Base-by-base conservation (phyloP, 2,113 vertebrate genomes). In the Protobothrops flavoviridis region DNA sequence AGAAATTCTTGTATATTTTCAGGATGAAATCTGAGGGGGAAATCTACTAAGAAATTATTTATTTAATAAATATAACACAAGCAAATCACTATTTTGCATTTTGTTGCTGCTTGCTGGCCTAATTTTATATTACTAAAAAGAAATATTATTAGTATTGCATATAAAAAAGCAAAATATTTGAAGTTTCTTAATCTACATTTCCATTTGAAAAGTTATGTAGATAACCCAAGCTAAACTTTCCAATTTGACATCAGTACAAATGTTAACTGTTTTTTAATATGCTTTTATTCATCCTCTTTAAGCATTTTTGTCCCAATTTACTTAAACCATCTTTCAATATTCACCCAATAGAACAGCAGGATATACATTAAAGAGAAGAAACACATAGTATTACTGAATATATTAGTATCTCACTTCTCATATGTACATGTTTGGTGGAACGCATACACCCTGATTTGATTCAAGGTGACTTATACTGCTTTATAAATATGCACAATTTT, bases 1-100 rank as follows among this genome's bases (percentile, higher is more conserved):
- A 99, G 97, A 97, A 99, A 99, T 95, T 99, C 99, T 95, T 99
- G 98, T 90, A 99, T 97, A 96, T 99, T 98, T 94, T 99, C 99
- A 94, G 99, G 99, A 97, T 99, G 99, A 97, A 99, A 99, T 95
- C 99, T 99, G 97, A 7, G 11, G 94, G 87, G 93, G n/a, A 61
- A 53, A 56, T 50, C 21, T 13, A 90, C 13, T 26, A 8, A 87
- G 13, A 87, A 33, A 90, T 52, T 53, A 53, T 52, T 61, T 86
- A 12, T 61, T 74, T 45, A 74, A 53, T 29, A 10, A 89, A 92
- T 48, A 56, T 59, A 89, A 57, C 21, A 57, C 56, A 86, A 86
- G 48, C 3, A 53, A 20, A 45, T 86, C 12, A 29, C 59, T 2
- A 33, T 17, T 26, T 8, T 92, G 6, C 86, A 17, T 59, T 61